Evolutionary conservation across 2,797 vertebrate genomes (phyloP), one percentile per base, ranked within the genome.

Genomic region (Lithobates pipiens): DNA sequence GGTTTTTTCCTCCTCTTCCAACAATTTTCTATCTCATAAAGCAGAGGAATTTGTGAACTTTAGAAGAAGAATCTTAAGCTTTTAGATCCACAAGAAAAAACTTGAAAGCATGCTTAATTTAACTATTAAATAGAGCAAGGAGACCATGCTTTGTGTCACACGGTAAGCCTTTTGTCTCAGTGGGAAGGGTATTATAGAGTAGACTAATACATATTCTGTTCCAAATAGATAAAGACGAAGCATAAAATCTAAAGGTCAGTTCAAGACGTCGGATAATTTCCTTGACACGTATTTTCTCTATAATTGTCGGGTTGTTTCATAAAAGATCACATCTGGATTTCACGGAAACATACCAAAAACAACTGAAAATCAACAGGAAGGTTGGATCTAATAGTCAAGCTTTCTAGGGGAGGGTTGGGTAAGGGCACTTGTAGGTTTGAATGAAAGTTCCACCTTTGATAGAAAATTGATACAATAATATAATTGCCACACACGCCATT

Each of bases 141-240:
- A 13, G 6, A 23, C 15, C 16, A 54, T 18, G 15, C 50, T 54
- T 16, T 54, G 50, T 54, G 65, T 29, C 65, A 74, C n/a, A 65
- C 44, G 23, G 10, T 29, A 65, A 61, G 57, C 13, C 63, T 54
- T 46, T 18, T 7, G 29, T 13, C 73, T 25, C 65, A 67, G n/a
- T 21, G 82, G 82, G 44, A 3, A 70, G 9, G n/a, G 61, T 6
- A 42, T 8, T 10, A 36, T 11, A 70, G n/a, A 69, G 32, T 9
- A 23, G 42, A 75, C 63, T 39, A 70, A 68, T 36, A 57, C 23
- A 42, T 15, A 10, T 23, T 27, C 27, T 70, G 82, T 57, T 84
- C 13, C 27, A 13, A 54, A 5, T 34, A 57, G 16, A 91, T 69
- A 89, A 88, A 80, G 69, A 86, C 44, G 0, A 78, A 46, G 88